Conservation (phyloP, 1,140 invertebrate genomes). For the Pogonomyrmex californicus region DNA sequence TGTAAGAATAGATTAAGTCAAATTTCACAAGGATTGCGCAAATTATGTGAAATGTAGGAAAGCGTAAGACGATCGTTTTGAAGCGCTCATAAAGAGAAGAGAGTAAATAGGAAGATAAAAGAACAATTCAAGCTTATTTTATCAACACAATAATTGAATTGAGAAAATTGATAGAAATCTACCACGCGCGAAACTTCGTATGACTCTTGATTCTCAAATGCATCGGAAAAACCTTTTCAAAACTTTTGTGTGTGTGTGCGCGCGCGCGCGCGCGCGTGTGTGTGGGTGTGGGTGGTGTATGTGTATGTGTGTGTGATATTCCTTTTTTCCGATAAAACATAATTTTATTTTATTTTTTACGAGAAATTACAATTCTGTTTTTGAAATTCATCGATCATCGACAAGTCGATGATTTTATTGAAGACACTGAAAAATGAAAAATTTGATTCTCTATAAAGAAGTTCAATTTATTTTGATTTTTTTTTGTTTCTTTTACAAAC, state of each 20-base stretch:
- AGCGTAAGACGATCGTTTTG: no score
- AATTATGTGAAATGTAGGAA: not conserved
- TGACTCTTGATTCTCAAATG: not conserved
- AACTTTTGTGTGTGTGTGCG: not conserved
- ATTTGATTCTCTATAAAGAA: not conserved
- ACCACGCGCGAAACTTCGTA: not conserved
- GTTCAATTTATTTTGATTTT: not conserved
- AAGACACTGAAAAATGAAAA: not conserved
- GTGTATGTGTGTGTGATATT: no score
- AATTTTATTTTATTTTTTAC: not conserved
- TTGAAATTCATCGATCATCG: not conserved
- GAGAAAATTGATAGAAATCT: not conserved
- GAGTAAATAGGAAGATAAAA: not conserved
- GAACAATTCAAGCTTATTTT: not conserved
- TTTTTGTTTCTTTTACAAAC: not conserved
- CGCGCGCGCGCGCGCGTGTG: no score
- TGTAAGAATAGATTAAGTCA: not conserved
- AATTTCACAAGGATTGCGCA: not conserved
- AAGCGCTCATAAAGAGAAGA: not conserved
- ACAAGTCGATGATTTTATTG: not conserved
- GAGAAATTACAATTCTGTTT: conserved; percentile 2
- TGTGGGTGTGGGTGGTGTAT: no score
- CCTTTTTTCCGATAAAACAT: not conserved
- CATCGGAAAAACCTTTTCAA: not conserved
- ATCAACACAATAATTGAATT: not conserved